A percentile compares a stretch with the other conserved stretches of the same genome.
These are phyloP conservation scores for Pteruthius melanotis DNA, from an alignment of 2,113 vertebrate species.

Conservation along the genomic window DNA sequence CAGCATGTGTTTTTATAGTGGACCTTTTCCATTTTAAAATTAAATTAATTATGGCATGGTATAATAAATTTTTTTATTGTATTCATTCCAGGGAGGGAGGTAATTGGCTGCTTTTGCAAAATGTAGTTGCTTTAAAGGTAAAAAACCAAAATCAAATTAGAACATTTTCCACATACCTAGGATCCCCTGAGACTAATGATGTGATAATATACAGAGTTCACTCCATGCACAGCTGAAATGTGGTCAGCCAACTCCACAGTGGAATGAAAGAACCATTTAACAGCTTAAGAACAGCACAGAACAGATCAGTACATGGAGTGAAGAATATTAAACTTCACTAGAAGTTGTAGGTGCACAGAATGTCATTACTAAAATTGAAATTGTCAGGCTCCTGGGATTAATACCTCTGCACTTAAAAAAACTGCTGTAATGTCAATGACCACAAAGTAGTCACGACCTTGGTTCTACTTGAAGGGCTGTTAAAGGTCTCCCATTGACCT, in stretches of 20 bases:
- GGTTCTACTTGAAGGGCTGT: slow-evolving; percentile 33
- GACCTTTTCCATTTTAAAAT: background rate
- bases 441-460: slow-evolving; percentile 23
- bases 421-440: slow-evolving; percentile 8
- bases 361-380: slow-evolving; percentile 19
- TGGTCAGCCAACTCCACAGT: background rate
- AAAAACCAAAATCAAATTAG: background rate
- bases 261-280: background rate
- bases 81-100: background rate
- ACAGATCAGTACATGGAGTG: background rate
- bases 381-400: slow-evolving; percentile 25
- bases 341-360: slow-evolving; percentile 1
- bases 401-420: slow-evolving; percentile 8
- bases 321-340: slow-evolving; percentile 1
- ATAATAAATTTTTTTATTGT: background rate
- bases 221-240: background rate
- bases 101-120: background rate
- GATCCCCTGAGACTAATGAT: background rate
- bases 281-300: background rate
- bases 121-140: background rate
- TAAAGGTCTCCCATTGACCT: slow-evolving; percentile 46
- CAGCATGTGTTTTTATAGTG: background rate
- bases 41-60: background rate
- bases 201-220: background rate
- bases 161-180: background rate